Conservation (phyloP, 2,113 vertebrate species). For the Epinephelus moara region DNA sequence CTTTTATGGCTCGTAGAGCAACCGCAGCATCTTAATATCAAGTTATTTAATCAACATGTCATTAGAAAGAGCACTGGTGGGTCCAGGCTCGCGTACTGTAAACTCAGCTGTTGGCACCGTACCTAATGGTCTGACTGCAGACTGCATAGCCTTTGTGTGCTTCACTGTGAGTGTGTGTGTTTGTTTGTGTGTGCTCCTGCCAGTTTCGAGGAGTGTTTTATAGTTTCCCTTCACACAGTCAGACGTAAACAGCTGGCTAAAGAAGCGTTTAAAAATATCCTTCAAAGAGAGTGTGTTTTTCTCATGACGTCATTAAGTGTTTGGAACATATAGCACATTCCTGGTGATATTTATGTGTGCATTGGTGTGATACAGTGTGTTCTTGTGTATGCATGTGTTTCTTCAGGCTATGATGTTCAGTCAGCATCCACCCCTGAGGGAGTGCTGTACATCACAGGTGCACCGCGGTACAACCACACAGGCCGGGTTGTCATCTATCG, state of each 20-base stretch:
- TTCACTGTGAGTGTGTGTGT: constrained; percentile 16
- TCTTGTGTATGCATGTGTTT: constrained; percentile 15
- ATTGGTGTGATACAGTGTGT: neutral
- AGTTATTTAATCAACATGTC: constrained; percentile 80
- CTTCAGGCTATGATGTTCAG: constrained; percentile 92
- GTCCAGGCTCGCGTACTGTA: constrained; percentile 47
- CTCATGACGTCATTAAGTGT: neutral
- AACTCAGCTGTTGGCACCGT: constrained; percentile 62
- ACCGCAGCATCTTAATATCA: constrained; percentile 59
- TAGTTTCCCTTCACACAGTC: constrained; percentile 37
- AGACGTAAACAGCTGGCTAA: constrained; percentile 38
- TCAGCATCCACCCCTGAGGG: constrained; percentile 87
- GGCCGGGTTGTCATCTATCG: constrained; percentile 93
- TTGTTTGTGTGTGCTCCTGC: constrained; percentile 20
- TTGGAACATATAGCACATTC: neutral
- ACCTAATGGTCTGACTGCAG: constrained; percentile 16
- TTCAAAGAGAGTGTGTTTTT: constrained; percentile 23
- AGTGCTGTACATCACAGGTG: constrained; percentile 91
- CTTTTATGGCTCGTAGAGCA: constrained; percentile 71
- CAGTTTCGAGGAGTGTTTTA: constrained; percentile 54
- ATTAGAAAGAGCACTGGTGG: constrained; percentile 47
- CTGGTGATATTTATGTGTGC: neutral
- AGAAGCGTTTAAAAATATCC: constrained; percentile 49
- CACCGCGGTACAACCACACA: constrained; percentile 95
- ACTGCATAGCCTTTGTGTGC: constrained; percentile 11